These are phyloP conservation scores for Portunus trituberculatus DNA, from an alignment of 1,140 invertebrate genomes.

Conservation along the genomic window DNA sequence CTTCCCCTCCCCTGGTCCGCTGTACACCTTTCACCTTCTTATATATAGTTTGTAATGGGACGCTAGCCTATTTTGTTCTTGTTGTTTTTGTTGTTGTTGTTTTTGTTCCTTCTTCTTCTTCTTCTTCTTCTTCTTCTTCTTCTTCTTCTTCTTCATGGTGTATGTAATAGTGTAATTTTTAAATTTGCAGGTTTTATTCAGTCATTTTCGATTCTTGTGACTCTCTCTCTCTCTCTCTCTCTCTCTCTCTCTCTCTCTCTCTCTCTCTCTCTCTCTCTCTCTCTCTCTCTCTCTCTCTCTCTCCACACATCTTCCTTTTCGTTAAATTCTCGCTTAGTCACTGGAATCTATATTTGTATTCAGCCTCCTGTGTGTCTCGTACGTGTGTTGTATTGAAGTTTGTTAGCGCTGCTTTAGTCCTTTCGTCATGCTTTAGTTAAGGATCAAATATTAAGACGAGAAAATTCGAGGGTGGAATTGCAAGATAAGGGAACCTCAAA, in stretches of 20 bases:
- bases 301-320: neutral
- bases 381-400: neutral
- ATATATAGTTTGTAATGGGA: neutral
- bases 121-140: too few species aligned
- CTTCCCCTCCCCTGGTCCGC: neutral
- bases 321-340: neutral
- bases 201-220: neutral
- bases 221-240: conserved; percentile 59
- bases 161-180: too few species aligned
- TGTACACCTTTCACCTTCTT: neutral
- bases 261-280: too few species aligned
- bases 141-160: too few species aligned
- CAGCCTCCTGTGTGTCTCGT: neutral
- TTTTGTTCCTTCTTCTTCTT: neutral
- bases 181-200: too few species aligned
- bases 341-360: neutral
- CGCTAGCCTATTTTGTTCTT: neutral
- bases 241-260: neutral
- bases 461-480: neutral
- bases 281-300: too few species aligned
- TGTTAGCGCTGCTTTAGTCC: neutral
- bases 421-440: neutral
- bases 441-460: neutral
- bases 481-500: neutral
- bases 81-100: neutral